Conservation (phyloP, 2,797 vertebrate species). For the Hyperoplus immaculatus region DNA sequence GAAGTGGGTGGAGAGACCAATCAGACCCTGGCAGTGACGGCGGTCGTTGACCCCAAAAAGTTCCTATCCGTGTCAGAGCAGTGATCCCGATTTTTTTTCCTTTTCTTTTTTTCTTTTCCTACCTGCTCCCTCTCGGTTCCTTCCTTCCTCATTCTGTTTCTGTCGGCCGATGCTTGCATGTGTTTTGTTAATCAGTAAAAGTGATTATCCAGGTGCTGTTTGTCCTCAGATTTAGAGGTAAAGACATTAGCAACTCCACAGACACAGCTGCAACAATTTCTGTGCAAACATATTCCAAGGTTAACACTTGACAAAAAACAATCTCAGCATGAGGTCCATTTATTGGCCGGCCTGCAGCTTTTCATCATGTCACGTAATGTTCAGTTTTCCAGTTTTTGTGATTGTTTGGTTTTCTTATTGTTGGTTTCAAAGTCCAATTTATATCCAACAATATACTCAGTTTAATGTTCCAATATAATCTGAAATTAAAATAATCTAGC, state of each 20-base stretch:
- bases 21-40: slow-evolving; percentile 24
- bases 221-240: neutral
- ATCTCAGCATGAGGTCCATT: neutral
- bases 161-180: neutral
- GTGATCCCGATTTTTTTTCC: slow-evolving; percentile 9
- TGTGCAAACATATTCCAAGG: neutral
- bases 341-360: neutral
- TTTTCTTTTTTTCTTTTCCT: neutral
- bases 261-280: neutral
- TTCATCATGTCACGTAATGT: neutral
- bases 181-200: slow-evolving; percentile 59
- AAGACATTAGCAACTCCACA: slow-evolving; percentile 17
- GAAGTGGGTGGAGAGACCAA: slow-evolving; percentile 35
- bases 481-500: no score
- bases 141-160: slow-evolving; percentile 19
- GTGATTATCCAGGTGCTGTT: slow-evolving; percentile 56
- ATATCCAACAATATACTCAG: no score
- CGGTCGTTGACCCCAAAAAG: slow-evolving; percentile 36
- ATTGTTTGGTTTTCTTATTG: no score
- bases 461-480: no score
- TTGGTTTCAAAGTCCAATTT: no score
- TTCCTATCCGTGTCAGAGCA: slow-evolving; percentile 1
- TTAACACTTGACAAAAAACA: neutral
- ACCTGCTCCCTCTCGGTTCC: slow-evolving; percentile 37
- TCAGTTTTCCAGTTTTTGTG: neutral